A percentile compares a stretch with the other conserved stretches of the same genome.
Conservation (phyloP, 2,797 vertebrate species). For the Arnoldichthys spilopterus region DNA sequence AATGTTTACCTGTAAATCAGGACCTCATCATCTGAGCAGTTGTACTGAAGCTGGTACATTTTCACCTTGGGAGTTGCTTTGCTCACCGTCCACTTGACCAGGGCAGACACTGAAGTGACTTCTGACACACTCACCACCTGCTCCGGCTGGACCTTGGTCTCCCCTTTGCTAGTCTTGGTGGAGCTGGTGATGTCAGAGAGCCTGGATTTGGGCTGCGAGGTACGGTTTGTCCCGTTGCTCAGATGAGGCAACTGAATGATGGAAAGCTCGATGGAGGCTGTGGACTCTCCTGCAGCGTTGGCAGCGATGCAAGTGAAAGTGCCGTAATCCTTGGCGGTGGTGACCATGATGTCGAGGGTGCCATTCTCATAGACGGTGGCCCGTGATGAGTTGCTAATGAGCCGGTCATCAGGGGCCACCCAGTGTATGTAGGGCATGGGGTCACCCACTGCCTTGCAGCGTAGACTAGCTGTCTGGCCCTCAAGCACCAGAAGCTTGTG, state of each 20-base stretch:
- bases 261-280: constrained; percentile 90
- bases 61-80: constrained; percentile 94
- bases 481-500: constrained; percentile 94
- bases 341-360: constrained; percentile 92
- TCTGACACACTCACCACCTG: constrained; percentile 90
- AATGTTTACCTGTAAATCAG: constrained; percentile 94
- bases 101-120: constrained; percentile 91
- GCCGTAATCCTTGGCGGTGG: constrained; percentile 95
- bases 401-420: constrained; percentile 92
- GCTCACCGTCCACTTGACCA: constrained; percentile 95
- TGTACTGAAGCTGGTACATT: constrained; percentile 99
- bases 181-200: constrained; percentile 98
- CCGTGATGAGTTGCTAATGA: constrained; percentile 93
- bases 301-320: constrained; percentile 97
- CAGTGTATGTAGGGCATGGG: constrained; percentile 94
- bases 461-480: constrained; percentile 92
- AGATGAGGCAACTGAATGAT: constrained; percentile 97
- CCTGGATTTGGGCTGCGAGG: constrained; percentile 88
- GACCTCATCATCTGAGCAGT: constrained; percentile 97
- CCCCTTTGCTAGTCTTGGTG: constrained; percentile 89
- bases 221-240: constrained; percentile 88
- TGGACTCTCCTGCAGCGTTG: constrained; percentile 97
- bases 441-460: constrained; percentile 96
- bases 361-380: constrained; percentile 93
- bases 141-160: constrained; percentile 87